Conservation (phyloP, 2,888 invertebrate species). For the Dinocampus coccinellae region DNA sequence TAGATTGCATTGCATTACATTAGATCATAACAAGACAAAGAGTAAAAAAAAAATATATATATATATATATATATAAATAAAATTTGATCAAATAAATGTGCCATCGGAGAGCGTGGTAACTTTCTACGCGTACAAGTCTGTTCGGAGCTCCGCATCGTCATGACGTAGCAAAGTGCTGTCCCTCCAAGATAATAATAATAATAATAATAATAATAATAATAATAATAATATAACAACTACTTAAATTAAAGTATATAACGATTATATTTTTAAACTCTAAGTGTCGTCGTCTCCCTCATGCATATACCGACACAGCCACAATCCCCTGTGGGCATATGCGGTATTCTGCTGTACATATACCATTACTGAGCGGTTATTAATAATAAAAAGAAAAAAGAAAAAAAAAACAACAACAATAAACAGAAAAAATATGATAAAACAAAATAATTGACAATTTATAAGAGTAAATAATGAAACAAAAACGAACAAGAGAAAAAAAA, state of each 20-base stretch:
- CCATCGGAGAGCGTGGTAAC: conserved; percentile 68
- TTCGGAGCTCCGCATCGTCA: conserved; percentile 65
- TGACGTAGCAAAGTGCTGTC: conserved; percentile 68
- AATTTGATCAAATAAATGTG: conserved; percentile 53
- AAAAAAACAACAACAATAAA: conserved; percentile 45
- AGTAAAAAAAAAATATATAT: conserved; percentile 16
- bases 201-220: conserved; percentile 51
- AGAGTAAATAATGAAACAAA: conserved; percentile 39
- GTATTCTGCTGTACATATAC: conserved; percentile 66
- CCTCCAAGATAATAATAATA: conserved; percentile 68
- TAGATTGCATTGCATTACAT: background rate
- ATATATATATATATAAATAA: too few species aligned
- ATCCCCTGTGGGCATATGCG: conserved; percentile 33
- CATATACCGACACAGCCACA: conserved; percentile 58
- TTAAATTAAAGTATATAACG: conserved; percentile 66
- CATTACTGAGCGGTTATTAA: conserved; percentile 60
- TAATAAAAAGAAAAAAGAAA: conserved; percentile 51
- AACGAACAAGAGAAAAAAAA: conserved; percentile 30
- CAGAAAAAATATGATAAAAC: conserved; percentile 32
- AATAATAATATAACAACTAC: conserved; percentile 55
- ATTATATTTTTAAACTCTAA: conserved; percentile 70
- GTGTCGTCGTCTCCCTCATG: conserved; percentile 64
- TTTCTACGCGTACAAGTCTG: conserved; percentile 62
- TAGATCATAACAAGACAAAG: conserved; percentile 8
- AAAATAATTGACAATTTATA: conserved; percentile 48